These are phyloP conservation scores for Sinocyclocheilus grahami DNA, from an alignment of 2,113 vertebrate genomes.

Conservation along the genomic window DNA sequence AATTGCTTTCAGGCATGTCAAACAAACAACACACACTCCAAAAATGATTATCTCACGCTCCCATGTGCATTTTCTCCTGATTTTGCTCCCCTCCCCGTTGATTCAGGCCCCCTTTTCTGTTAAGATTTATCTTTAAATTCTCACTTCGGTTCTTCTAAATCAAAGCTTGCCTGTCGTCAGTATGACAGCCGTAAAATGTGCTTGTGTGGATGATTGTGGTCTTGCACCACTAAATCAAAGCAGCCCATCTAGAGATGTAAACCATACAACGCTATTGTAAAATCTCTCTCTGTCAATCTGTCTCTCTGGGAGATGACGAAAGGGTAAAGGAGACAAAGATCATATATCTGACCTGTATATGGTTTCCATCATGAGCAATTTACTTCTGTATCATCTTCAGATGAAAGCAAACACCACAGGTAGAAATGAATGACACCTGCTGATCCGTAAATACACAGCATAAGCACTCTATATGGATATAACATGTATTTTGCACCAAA, in stretches of 20 bases:
- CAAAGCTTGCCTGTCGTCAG: constrained; percentile 7
- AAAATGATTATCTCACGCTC: not conserved
- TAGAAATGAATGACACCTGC: not conserved
- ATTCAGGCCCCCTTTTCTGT: not conserved
- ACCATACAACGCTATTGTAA: not conserved
- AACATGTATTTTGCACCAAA: constrained; percentile 7
- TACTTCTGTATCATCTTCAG: not conserved
- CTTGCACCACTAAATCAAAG: not conserved
- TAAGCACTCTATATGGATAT: not conserved
- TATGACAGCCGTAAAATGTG: not conserved
- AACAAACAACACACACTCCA: constrained; percentile 19
- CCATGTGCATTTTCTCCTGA: not conserved
- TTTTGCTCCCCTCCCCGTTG: not conserved
- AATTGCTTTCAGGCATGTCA: constrained; percentile 29
- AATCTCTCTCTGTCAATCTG: constrained; percentile 10
- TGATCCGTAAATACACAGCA: too few species aligned
- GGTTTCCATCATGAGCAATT: constrained; percentile 27
- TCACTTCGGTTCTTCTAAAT: not conserved
- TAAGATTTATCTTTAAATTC: not conserved
- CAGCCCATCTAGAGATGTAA: constrained; percentile 34
- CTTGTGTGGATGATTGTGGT: constrained; percentile 22
- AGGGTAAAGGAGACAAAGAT: constrained; percentile 13
- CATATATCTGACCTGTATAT: constrained; percentile 27
- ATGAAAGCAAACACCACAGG: constrained; percentile 13
- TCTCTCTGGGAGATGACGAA: constrained; percentile 5